phyloP scores from a whole-genome alignment of 2,888 invertebrate genomes.

The Acanthosepion esculentum region DNA sequence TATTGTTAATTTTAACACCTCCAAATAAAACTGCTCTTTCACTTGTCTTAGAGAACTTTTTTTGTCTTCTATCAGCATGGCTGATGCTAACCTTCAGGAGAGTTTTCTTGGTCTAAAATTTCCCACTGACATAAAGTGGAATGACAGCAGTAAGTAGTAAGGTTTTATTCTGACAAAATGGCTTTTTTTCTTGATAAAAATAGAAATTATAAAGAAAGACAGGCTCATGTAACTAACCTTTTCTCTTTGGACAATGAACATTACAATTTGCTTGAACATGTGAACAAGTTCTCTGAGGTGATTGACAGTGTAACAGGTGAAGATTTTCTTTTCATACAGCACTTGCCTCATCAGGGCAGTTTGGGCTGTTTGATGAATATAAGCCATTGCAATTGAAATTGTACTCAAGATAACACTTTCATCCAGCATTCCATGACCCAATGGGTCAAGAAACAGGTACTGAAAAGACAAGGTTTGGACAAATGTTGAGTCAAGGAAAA shows the following conservation, averaged over 20 bases:
- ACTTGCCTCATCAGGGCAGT: conserved; percentile 68
- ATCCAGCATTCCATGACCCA: background rate
- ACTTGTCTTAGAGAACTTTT: no score
- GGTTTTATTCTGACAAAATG: no score
- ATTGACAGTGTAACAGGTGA: conserved; percentile 69
- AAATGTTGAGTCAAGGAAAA: background rate
- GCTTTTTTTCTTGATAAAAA: no score
- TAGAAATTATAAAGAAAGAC: no score
- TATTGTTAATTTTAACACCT: no score
- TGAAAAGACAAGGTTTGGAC: background rate
- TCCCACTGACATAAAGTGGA: no score
- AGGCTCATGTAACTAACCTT: conserved; percentile 59
- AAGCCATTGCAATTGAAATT: conserved; percentile 70
- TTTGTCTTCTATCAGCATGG: no score
- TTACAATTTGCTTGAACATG: conserved; percentile 69
- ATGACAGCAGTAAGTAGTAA: no score
- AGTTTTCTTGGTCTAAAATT: no score
- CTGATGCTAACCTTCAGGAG: no score
- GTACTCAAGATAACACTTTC: background rate
- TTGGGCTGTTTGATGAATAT: conserved; percentile 70
- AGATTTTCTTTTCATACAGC: conserved; percentile 68
- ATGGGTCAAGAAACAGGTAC: background rate
- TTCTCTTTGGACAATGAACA: conserved; percentile 67
- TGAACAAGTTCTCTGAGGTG: conserved; percentile 73
- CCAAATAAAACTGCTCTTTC: no score